Evolutionary conservation across 2,797 vertebrate species (phyloP), one percentile per base, ranked within the genome.

Genomic region (Arrhamphus sclerolepis): DNA sequence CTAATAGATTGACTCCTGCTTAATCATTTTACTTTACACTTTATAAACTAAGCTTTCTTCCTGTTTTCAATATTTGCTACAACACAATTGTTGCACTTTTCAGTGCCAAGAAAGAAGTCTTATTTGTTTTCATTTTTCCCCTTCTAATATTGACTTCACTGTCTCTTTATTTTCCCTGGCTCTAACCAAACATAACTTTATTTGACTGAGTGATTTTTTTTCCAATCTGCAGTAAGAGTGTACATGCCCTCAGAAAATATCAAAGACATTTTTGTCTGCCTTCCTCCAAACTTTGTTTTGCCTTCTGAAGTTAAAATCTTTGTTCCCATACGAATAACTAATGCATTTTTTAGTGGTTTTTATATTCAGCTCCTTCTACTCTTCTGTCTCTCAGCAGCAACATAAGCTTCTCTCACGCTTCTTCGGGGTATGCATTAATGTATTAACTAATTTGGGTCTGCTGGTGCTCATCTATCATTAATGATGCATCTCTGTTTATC

Each of bases 261-360:
- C 62, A 62, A 31, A 72, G 34, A 40, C 18, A 40, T 28, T 24
- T 53, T 61, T 63, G 63, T 79, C 65, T 47, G 18, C 65, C 50
- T 44, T 74, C 40, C n/a, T 52, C 34, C 46, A 56, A 70, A 66
- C 56, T 29, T 43, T 69, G 6, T 24, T 41, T 69, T 62, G 66
- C 68, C 60, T 24, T 66, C 34, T 81, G 75, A 84, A 66, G 66
- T 63, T 21, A 17, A 43, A 50, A 46, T 63, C 38, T 43, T 62
- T 19, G 46, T 38, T 66, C 71, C 70, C 66, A 22, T 6, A 67
- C 71, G 41, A 68, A 56, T 17, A 38, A 20, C 46, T 65, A 17
- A 81, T 81, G 20, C 75, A 82, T 87, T 77, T 82, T 86, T 89
- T 81, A 82, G 80, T 69, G 38, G 0, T 7, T 29, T 38, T 72